Evolutionary conservation across 1,140 invertebrate genomes (phyloP), one percentile per base, ranked within the genome.

Genomic region (Papilio xuthus): DNA sequence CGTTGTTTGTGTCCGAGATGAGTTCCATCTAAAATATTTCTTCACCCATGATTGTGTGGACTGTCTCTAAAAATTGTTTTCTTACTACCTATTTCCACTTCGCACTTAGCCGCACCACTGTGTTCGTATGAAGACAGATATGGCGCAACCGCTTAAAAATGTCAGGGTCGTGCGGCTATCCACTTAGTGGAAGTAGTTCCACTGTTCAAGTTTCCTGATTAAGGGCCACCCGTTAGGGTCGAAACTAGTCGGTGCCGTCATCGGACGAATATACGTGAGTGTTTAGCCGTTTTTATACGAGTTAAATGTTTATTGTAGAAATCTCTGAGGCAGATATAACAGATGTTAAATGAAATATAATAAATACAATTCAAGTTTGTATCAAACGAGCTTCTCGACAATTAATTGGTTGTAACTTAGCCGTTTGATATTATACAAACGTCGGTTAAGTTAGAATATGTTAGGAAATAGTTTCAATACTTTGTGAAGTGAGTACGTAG

Each of bases 361-460:
- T 56, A 67, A 67, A 67, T 67, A 67, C 60, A 67, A 67, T 67
- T 67, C 26, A 67, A 67, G 12, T 67, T 67, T 67, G 13, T 15
- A 32, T 63, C 60, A 63, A 60, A 32, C 23, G 15, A 63, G 60
- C 10, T 63, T 67, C 26, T 18, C 28, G 28, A 26, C 13, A 67
- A 67, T 28, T 32, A 67, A 67, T 28, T 67, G 13, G 26, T 28
- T 28, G 4, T 26, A 67, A 67, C 60, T 67, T 67, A 67, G 60
- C 26, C 26, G 60, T 67, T 67, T 26, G 60, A 67, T 28, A 67
- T 67, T 32, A 67, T 67, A 28, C 26, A 67, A 67, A 67, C 23
- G 60, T 32, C 26, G 23, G 60, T 28, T 67, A 67, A 67, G 60
- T 32, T 67, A 28, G 60, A 67, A 67, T 32, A 67, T 15, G 26